Base-by-base conservation (phyloP, 2,113 vertebrate genomes). In the Dunckerocampus dactyliophorus region DNA sequence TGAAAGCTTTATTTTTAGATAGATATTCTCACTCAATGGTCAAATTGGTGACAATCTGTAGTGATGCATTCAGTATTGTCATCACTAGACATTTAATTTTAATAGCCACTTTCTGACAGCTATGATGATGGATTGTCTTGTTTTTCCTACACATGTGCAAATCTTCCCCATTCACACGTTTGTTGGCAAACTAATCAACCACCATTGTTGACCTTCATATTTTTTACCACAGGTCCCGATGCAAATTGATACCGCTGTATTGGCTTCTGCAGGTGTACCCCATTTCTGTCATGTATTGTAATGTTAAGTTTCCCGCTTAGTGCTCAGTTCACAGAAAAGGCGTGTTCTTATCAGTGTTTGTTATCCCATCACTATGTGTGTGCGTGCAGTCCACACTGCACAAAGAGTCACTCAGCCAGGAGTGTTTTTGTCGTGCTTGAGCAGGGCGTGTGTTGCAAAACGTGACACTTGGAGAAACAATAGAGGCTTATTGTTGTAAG, bases 401-500 rank as follows among this genome's bases (percentile, higher is more conserved):
- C 58, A 47, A 12, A 22, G 19, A 34, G 52, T 24, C 61, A 24
- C 63, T 1, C 19, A 54, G 60, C 20, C 70, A 54, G 59, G 69
- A 71, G 37, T 67, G 64, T 69, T 67, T 61, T 73, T 75, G 13
- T 53, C 24, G 2, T 68, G 69, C 63, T 80, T 72, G 64, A 64
- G 37, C 43, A 72, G 81, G 78, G 81, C 62, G 84, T 88, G 84
- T 88, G 80, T 79, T 75, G 65, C 45, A 61, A 31, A 59, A 64
- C 19, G 59, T 69, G 64, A 76, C 45, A 61, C 53, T 62, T 56
- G 11, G 14, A 62, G 65, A 80, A 43, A 82, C 80, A 85, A 86
- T 79, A 59, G 62, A 47, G 56, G 83, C 70, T 82, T 83, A 82
- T 85, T 87, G 79, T 85, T 85, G 39, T 24, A 79, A 74, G 60